Evolutionary conservation across 1,140 invertebrate genomes (phyloP), one percentile per base, ranked within the genome.

Genomic region (Schlechtendalia chinensis): DNA sequence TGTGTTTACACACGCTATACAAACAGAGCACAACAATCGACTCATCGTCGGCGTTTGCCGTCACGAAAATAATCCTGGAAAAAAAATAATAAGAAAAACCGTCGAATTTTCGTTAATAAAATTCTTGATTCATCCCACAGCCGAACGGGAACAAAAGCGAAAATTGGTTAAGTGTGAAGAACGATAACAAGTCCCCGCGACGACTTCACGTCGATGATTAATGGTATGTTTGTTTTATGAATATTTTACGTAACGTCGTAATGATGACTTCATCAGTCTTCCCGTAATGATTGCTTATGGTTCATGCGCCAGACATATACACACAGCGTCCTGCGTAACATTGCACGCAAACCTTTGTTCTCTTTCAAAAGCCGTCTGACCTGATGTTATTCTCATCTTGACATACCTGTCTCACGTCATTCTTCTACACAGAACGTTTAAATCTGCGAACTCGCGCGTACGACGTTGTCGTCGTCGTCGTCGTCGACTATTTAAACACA

Each of bases 21-120:
- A 69, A 69, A 69, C 22, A 24, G 27, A 69, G n/a, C n/a, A 39
- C 32, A 69, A 69, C n/a, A 58, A 75, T 75, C 53, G 27, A 75
- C 58, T 75, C 22, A 22, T 75, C 54, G 58, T 75, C 72, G 58
- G 58, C 72, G 29, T 56, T 75, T 54, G 58, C 72, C 58, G 72
- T 75, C 29, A 58, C 72, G 29, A 32, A 24, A 39, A 45, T 75
- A 75, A 75, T 29, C 12, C 19, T 39, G 12, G 22, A 32, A 39
- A 17, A 56, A 29, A 75, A 67, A 22, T 39, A 39, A 39, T 8
- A 8, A n/a, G 6, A 32, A 65, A 65, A 65, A 17, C 29, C n/a
- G 58, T 75, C 32, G 32, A 75, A 75, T 54, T 75, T 75, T 58
- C 54, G 32, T 56, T 29, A 58, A 45, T 75, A 75, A 75, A 75